Evolutionary conservation across 64 coral and sea anemone genomes (phyloP), one percentile per base, ranked within the genome.

Genomic region (Dendrophyllia cribrosa): DNA sequence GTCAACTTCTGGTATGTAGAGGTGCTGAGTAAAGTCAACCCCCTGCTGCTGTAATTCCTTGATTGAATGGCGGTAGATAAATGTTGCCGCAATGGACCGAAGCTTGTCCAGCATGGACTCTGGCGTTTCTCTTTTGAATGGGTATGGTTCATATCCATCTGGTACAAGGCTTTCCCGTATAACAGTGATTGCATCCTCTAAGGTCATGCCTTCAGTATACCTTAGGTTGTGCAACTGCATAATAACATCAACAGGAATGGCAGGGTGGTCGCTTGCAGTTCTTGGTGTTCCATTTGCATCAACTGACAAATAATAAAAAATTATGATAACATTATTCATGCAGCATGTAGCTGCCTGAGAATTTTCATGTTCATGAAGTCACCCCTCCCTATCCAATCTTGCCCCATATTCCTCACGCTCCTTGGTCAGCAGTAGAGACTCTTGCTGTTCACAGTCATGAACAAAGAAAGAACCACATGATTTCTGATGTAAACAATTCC

Each of bases 1-100:
- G 46, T 95, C 82, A 1, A 78, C 10, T 45, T 95, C 93, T 51
- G 93, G 93, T 12, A 79, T 43, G 62, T 95, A 95, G 0, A 95
- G 15, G 34, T 91, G 79, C 1, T 58, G 22, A 11, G 79, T 58
- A 43, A 95, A 91, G 51, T 95, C 88, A 58, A 66, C 67, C 46
- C 88, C 93, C 69, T 79, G 12, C 44, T 71, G 19, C 59, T 63
- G 55, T 3, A 78, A 58, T 14, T 77, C 80, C 58, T 92, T 4
- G 15, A 68, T 68, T 9, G 81, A 43, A 43, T 86, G 9, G 2
- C 82, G 46, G 60, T 76, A 86, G 15, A 74, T 44, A n/a, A 0
- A 88, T 72, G 91, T 93, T 11, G 64, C 83, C 0, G 72, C 61
- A 44, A 79, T 79, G 16, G 51, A 78, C 6, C 84, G 19, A 4